Evolutionary conservation across 2,888 invertebrate genomes (phyloP).

Genomic region (Alcis repandata): DNA sequence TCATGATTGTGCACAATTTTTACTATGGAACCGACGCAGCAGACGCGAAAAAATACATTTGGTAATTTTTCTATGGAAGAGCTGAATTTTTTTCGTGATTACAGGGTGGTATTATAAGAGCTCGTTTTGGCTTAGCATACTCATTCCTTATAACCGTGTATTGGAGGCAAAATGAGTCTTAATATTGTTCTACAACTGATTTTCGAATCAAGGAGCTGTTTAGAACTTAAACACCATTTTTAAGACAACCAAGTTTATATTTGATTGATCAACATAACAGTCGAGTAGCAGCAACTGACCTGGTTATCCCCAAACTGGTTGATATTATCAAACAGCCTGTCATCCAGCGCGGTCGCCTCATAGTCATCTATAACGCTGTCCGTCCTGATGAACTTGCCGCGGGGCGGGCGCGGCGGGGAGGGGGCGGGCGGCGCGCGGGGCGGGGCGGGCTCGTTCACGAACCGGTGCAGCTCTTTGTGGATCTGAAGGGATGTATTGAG

Average conservation of each 20-base stretch:
- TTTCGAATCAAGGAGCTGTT: no score
- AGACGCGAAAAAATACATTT: background rate
- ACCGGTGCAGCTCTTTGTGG: slow-evolving; percentile 90
- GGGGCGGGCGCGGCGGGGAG: slow-evolving; percentile 42
- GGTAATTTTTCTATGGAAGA: no score
- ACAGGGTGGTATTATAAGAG: no score
- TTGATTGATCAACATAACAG: no score
- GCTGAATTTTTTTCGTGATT: no score
- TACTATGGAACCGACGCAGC: background rate
- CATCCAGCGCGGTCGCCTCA: slow-evolving; percentile 64
- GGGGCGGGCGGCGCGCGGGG: slow-evolving; percentile 29
- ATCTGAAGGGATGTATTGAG: slow-evolving; percentile 70
- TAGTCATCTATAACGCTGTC: slow-evolving; percentile 75
- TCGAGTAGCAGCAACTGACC: slow-evolving; percentile 55
- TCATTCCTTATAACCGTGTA: no score
- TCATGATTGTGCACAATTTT: no score
- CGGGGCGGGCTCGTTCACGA: slow-evolving; percentile 76
- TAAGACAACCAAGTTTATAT: no score
- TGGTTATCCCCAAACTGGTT: slow-evolving; percentile 56
- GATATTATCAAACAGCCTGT: slow-evolving; percentile 60
- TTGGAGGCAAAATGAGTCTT: no score
- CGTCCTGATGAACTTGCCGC: slow-evolving; percentile 58
- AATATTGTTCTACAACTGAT: no score
- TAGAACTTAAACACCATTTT: no score
- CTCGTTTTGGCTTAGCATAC: no score